These are phyloP conservation scores for Caenorhabditis becei DNA, from an alignment of 2,888 invertebrate genomes.

Conservation along the genomic window DNA sequence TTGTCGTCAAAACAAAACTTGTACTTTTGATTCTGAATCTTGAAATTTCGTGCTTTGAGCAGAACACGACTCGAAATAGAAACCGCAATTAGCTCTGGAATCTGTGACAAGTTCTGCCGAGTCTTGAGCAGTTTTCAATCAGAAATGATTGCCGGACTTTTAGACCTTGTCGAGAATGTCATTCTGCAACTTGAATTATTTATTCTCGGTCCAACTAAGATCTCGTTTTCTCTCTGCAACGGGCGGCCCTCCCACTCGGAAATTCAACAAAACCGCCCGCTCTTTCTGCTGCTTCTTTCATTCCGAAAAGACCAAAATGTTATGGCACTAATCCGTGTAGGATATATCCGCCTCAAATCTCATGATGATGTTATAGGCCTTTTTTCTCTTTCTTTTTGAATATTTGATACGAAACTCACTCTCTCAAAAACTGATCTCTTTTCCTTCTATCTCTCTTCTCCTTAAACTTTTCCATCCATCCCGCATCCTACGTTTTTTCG, in stretches of 20 bases:
- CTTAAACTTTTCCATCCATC: not conserved
- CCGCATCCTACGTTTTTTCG: not conserved
- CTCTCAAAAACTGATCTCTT: not conserved
- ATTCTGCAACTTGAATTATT: not conserved
- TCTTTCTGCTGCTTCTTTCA: not conserved
- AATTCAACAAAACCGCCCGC: slow-evolving; percentile 1
- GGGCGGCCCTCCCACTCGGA: not conserved
- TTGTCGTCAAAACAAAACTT: too few relatives aligned
- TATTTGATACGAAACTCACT: slow-evolving; percentile 3
- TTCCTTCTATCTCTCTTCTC: not conserved
- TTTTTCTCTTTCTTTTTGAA: slow-evolving; percentile 12
- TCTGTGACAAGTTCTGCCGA: too few relatives aligned
- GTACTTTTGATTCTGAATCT: too few relatives aligned
- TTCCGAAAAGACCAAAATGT: slow-evolving; percentile 7
- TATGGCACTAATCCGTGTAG: slow-evolving; percentile 11
- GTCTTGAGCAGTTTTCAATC: too few relatives aligned
- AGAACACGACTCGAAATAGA: too few relatives aligned
- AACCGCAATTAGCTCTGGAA: too few relatives aligned
- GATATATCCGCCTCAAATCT: slow-evolving; percentile 7
- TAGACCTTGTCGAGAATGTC: not conserved
- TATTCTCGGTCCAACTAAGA: not conserved
- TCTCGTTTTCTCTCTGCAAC: not conserved
- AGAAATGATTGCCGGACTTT: not conserved
- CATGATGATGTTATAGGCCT: slow-evolving; percentile 6
- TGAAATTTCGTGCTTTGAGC: too few relatives aligned